Percentiles rank a stretch among this genome's conserved stretches.
phyloP scores from a whole-genome alignment of 2,888 invertebrate species.

The Microplitis manilae region DNA sequence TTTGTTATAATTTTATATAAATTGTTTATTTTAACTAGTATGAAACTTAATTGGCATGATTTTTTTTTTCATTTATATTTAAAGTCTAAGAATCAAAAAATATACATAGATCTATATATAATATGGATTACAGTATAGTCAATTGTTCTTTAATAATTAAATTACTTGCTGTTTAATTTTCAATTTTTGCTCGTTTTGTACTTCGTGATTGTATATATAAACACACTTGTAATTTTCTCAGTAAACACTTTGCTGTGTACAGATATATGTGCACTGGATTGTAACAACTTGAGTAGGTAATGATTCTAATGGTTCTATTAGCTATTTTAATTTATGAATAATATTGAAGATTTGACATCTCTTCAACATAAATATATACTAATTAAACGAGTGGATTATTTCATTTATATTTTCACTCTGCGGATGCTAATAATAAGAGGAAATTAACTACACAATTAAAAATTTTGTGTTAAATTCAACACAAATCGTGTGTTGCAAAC shows the following conservation, averaged over 20 bases:
- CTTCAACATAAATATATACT: background rate
- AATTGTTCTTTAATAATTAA: too few species aligned
- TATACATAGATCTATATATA: background rate
- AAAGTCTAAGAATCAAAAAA: background rate
- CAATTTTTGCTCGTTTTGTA: too few species aligned
- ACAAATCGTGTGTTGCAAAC: too few species aligned
- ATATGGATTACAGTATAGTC: background rate
- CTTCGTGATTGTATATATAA: background rate
- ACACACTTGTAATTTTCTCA: background rate
- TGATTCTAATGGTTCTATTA: background rate
- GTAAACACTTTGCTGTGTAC: background rate
- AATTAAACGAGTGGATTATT: background rate
- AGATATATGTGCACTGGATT: background rate
- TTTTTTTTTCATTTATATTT: background rate
- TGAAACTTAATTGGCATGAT: background rate
- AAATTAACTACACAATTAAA: background rate
- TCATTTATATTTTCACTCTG: background rate
- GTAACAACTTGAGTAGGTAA: background rate
- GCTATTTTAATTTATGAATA: background rate
- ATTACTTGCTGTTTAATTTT: too few species aligned
- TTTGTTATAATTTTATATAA: too few species aligned
- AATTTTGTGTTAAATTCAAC: too few species aligned
- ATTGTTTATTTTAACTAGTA: background rate
- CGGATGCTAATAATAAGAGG: background rate
- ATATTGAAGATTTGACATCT: background rate